Conservation (phyloP, 2,797 vertebrate species). For the Cichlasoma orientale region DNA sequence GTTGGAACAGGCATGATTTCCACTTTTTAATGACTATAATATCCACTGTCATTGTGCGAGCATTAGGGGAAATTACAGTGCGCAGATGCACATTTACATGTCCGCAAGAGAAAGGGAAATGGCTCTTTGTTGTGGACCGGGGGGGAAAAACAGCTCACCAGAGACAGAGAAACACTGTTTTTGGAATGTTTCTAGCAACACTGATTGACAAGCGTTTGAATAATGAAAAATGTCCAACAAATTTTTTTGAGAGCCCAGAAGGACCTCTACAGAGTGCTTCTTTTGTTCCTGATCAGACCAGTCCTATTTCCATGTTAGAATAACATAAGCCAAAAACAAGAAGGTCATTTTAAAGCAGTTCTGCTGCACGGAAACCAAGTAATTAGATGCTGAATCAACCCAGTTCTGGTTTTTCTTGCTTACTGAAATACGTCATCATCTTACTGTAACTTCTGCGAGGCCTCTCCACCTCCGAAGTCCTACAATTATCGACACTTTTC, state of each 20-base stretch:
- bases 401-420: not conserved
- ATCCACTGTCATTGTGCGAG: constrained; percentile 5
- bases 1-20: not conserved
- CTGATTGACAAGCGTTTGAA: not conserved
- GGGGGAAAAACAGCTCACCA: accelerated
- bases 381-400: not conserved
- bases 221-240: not conserved
- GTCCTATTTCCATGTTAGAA: too few relatives aligned
- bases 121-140: not conserved
- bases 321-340: accelerated
- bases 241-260: not conserved
- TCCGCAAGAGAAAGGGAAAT: not conserved
- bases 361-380: not conserved
- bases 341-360: not conserved
- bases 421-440: not conserved
- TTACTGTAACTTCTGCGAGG: not conserved
- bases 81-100: not conserved
- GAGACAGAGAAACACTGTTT: not conserved
- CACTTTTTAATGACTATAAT: not conserved
- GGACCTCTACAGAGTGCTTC: not conserved
- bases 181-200: not conserved
- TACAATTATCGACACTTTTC: constrained; percentile 17
- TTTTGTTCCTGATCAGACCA: not conserved
- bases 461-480: not conserved
- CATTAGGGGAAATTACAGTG: not conserved